A percentile compares a stretch with the other conserved stretches of the same genome.
phyloP scores from a whole-genome alignment of 2,888 invertebrate genomes.

The Doris montereyensis region DNA sequence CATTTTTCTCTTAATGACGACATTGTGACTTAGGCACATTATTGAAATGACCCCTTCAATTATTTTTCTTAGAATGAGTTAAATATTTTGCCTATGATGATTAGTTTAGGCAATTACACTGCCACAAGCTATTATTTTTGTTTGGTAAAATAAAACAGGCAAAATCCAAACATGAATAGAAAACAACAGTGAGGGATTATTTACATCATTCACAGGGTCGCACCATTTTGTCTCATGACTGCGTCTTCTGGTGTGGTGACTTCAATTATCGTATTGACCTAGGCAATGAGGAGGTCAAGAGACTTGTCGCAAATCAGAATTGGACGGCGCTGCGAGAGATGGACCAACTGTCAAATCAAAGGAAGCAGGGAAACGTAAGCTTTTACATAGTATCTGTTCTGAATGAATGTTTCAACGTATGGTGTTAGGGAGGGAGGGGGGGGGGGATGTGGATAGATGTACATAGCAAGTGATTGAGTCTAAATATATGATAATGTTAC shows the following conservation, averaged over 20 bases:
- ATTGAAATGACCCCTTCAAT: too few species aligned
- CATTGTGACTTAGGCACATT: too few species aligned
- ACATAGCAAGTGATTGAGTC: neutral
- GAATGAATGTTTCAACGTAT: neutral
- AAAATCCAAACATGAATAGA: too few species aligned
- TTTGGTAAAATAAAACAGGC: too few species aligned
- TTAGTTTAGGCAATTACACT: too few species aligned
- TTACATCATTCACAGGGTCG: too few species aligned
- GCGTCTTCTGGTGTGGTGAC: slow-evolving; percentile 99
- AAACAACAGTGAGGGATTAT: too few species aligned
- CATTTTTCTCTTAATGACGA: too few species aligned
- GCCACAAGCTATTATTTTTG: too few species aligned
- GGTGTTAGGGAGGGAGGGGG: neutral
- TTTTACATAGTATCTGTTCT: neutral
- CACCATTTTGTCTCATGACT: slow-evolving; percentile 93
- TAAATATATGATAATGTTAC: too few species aligned
- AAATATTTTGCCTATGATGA: too few species aligned
- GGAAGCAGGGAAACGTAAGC: slow-evolving; percentile 69
- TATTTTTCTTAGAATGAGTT: too few species aligned
- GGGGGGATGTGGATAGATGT: neutral
- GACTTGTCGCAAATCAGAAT: slow-evolving; percentile 84
- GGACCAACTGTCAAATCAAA: slow-evolving; percentile 85
- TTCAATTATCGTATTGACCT: slow-evolving; percentile 98
- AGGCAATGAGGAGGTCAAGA: slow-evolving; percentile 93
- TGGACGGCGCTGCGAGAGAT: slow-evolving; percentile 83